Evolutionary conservation across 2,797 vertebrate species (phyloP), one percentile per base, ranked within the genome.

Genomic region (Lacerta bilineata): DNA sequence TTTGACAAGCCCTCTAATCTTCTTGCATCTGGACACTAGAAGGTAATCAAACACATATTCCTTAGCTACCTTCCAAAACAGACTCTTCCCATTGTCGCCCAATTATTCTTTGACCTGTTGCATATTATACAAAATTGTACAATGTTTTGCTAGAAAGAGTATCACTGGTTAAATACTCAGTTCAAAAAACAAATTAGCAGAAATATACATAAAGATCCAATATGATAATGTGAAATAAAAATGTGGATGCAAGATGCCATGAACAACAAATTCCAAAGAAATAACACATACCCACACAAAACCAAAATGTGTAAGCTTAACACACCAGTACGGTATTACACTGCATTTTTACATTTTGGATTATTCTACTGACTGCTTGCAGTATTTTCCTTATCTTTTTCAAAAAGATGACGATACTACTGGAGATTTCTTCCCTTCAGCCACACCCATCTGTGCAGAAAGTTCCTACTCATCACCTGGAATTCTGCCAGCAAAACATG

Each of bases 1-100:
- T 99, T 99, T 55, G 99, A 98, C 66, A 99, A 95, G 66, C 98
- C 98, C 66, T 98, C 97, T 88, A 99, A 97, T 93, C 98, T 98
- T 61, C 96, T 97, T 5, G 97, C 96, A 96, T 99, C 98, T 90
- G 99, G 99, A 95, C 95, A 97, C 99, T 99, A 96, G 80, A 86
- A 91, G 84, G 50, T 90, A 90, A 96, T 1, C n/a, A 76, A 93
- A 90, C 59, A 75, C 80, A 80, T 83, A 36, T 79, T 86, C 87
- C 81, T 84, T 78, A 80, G 83, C 81, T 91, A 20, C 59, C 33
- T 74, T 86, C 87, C 87, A 85, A 85, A 89, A 90, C 59, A 80
- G 36, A 13, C 29, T 55, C 11, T 78, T 75, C 27, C 43, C 33
- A 84, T 55, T 77, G 18, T 29, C 43, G 18, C 15, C 4, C n/a